Percentiles rank a stretch among this genome's conserved stretches.
Conservation (phyloP, 2,888 invertebrate species). For the Epinotia nisella region DNA sequence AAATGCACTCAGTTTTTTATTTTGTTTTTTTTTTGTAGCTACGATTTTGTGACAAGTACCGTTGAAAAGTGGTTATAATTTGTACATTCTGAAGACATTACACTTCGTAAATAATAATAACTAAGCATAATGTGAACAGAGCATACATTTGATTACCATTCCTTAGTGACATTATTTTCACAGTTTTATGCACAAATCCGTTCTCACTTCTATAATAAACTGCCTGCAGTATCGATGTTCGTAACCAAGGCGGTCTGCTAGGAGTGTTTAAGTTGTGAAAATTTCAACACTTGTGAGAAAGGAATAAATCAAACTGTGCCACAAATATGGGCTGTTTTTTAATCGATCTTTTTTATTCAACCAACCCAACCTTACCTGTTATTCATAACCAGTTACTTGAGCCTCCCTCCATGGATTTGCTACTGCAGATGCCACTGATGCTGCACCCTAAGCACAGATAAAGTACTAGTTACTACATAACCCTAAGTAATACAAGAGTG, state of each 20-base stretch:
- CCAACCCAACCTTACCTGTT: conserved; percentile 25
- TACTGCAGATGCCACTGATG: too few species aligned
- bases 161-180: conserved; percentile 57
- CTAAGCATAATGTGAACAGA: conserved; percentile 48
- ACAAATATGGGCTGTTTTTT: conserved; percentile 78
- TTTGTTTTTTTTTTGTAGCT: conserved; percentile 16
- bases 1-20: conserved; percentile 16
- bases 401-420: too few species aligned
- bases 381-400: too few species aligned
- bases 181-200: conserved; percentile 68
- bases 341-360: conserved; percentile 53
- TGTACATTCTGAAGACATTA: conserved; percentile 46
- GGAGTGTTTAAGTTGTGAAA: conserved; percentile 58
- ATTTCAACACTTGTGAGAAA: conserved; percentile 67
- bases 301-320: conserved; percentile 80
- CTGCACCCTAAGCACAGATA: too few species aligned
- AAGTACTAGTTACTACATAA: too few species aligned
- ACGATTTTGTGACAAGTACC: conserved; percentile 28
- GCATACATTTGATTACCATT: conserved; percentile 57
- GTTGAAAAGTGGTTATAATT: conserved; percentile 40
- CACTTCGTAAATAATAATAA: conserved; percentile 47
- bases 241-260: conserved; percentile 25
- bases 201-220: conserved; percentile 47
- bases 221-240: conserved; percentile 46
- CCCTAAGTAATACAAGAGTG: too few species aligned